Conservation (phyloP, 2,888 invertebrate species). For the Eupsilia transversa region DNA sequence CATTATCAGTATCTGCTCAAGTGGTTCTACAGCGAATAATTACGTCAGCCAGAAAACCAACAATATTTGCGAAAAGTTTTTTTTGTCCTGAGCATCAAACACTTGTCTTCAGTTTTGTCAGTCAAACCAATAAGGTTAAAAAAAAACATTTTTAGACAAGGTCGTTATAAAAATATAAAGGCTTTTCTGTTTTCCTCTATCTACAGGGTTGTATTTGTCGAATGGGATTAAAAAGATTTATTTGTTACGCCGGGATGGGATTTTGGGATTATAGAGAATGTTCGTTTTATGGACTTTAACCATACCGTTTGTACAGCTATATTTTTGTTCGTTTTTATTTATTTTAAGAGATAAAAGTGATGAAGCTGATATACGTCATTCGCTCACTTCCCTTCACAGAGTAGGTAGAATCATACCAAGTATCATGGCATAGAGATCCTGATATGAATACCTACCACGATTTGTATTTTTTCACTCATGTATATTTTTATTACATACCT, state of each 20-base stretch:
- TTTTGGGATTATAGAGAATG: slow-evolving; percentile 45
- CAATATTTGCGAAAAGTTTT: not conserved
- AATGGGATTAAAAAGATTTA: slow-evolving; percentile 57
- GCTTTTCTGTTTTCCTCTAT: not conserved
- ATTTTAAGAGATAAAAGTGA: not conserved
- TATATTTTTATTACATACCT: slow-evolving; percentile 4
- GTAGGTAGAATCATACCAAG: not conserved
- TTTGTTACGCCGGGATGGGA: slow-evolving; percentile 37
- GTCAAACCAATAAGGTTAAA: not conserved
- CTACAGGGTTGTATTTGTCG: slow-evolving; percentile 19
- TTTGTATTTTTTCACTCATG: not conserved
- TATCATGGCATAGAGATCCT: not conserved
- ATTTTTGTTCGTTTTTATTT: slow-evolving; percentile 15
- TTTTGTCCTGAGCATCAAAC: not conserved
- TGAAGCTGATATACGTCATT: not conserved
- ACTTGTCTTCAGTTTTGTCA: not conserved
- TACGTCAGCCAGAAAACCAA: not conserved
- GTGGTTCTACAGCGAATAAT: not conserved
- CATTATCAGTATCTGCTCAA: too few relatives aligned
- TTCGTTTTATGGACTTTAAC: slow-evolving; percentile 31
- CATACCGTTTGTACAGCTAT: slow-evolving; percentile 17
- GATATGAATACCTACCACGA: not conserved
- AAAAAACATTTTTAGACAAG: not conserved
- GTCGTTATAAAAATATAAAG: slow-evolving; percentile 11
- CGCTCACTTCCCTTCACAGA: not conserved